phyloP scores from a whole-genome alignment of 37 sponge, comb jelly and placozoan species.

The Crambe crambe region DNA sequence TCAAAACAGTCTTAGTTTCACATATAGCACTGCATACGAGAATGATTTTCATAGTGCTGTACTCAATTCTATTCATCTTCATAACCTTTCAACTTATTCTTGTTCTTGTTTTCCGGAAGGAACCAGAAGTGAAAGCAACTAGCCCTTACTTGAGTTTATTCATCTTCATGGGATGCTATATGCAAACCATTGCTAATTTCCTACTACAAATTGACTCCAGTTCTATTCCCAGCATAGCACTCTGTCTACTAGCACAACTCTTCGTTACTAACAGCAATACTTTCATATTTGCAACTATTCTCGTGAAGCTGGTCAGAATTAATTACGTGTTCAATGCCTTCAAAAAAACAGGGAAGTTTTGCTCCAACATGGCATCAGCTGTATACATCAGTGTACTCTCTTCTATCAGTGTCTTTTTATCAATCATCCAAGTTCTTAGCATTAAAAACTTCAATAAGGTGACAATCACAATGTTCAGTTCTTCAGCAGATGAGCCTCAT shows the following conservation, averaged over 20 bases:
- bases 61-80: neutral
- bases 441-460: neutral
- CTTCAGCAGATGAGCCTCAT: neutral
- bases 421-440: neutral
- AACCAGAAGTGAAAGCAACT: slow-evolving; percentile 43
- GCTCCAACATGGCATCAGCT: neutral
- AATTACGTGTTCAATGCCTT: neutral
- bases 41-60: neutral
- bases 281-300: slow-evolving; percentile 8
- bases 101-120: slow-evolving; percentile 9
- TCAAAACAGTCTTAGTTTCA: slow-evolving; percentile 4
- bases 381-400: neutral
- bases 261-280: neutral
- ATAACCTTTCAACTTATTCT: slow-evolving; percentile 9
- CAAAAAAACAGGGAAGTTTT: neutral
- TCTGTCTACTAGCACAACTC: too few species aligned
- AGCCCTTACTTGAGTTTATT: slow-evolving; percentile 35
- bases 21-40: slow-evolving; percentile 5
- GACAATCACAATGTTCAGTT: neutral
- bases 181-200: neutral
- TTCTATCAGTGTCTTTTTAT: neutral
- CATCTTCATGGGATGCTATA: slow-evolving; percentile 34
- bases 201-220: neutral
- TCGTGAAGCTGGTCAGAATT: slow-evolving; percentile 1
- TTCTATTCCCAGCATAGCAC: too few species aligned